These are phyloP conservation scores for Musca domestica DNA, from an alignment of 1,140 invertebrate species.

Conservation along the genomic window DNA sequence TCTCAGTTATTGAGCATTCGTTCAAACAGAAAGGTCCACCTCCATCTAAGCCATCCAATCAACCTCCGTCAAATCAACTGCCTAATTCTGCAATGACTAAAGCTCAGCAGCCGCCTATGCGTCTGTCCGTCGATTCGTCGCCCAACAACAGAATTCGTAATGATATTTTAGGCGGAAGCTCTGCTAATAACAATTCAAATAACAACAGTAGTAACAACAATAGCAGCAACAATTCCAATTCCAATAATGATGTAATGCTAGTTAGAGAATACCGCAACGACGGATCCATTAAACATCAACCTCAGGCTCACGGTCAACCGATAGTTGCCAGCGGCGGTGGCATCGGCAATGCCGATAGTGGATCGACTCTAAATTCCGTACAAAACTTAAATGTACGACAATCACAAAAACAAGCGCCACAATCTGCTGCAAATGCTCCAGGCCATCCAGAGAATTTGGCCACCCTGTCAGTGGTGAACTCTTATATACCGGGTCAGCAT, in stretches of 20 bases:
- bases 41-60: slow-evolving; percentile 35
- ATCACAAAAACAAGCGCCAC: slow-evolving; percentile 10
- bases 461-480: slow-evolving; percentile 67
- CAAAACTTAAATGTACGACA: slow-evolving; percentile 37
- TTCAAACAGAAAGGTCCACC: slow-evolving; percentile 51
- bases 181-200: slow-evolving; percentile 21
- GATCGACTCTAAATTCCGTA: slow-evolving; percentile 29
- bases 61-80: not conserved
- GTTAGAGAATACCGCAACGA: slow-evolving; percentile 57
- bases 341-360: not conserved
- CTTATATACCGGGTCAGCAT: slow-evolving; percentile 44
- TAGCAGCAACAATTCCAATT: slow-evolving; percentile 23
- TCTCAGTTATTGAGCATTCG: slow-evolving; percentile 40
- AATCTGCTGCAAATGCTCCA: slow-evolving; percentile 21
- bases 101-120: slow-evolving; percentile 23
- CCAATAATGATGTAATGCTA: slow-evolving; percentile 55
- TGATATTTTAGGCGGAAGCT: slow-evolving; percentile 7
- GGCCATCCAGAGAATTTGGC: slow-evolving; percentile 59
- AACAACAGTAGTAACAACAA: slow-evolving; percentile 13
- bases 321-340: slow-evolving; percentile 27
- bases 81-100: slow-evolving; percentile 27
- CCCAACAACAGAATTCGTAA: slow-evolving; percentile 9
- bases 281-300: slow-evolving; percentile 32
- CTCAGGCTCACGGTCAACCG: slow-evolving; percentile 33
- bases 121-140: not conserved